Conservation (phyloP, 2,888 invertebrate species). For the Dermolepida albohirtum region DNA sequence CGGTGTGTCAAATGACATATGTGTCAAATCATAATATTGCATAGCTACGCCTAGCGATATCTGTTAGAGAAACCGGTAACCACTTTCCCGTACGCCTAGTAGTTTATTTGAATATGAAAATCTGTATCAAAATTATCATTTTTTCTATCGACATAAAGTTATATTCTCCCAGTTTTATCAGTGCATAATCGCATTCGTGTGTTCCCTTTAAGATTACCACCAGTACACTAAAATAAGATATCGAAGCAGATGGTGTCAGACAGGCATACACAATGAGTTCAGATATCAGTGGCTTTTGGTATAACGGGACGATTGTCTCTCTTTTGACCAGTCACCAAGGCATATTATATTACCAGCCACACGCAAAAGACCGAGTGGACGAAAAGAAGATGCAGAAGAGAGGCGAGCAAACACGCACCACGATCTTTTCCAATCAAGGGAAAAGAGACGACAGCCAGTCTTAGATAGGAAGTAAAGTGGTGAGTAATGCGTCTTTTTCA, state of each 20-base stretch:
- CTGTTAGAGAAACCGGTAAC: too few relatives aligned
- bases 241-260: constrained; percentile 45
- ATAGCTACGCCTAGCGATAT: too few relatives aligned
- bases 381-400: not conserved
- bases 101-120: too few relatives aligned
- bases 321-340: constrained; percentile 50
- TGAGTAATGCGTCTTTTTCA: constrained; percentile 56
- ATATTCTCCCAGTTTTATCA: too few relatives aligned
- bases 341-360: constrained; percentile 6
- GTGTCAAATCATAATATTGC: too few relatives aligned
- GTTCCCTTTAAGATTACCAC: too few relatives aligned
- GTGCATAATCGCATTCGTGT: too few relatives aligned
- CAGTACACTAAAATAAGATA: too few relatives aligned
- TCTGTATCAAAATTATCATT: too few relatives aligned
- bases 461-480: constrained; percentile 15
- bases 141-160: too few relatives aligned
- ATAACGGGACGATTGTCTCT: constrained; percentile 52
- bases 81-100: too few relatives aligned
- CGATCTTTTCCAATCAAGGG: constrained; percentile 47
- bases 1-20: too few relatives aligned
- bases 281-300: constrained; percentile 50
- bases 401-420: constrained; percentile 44
- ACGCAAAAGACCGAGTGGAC: constrained; percentile 33
- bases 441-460: constrained; percentile 44
- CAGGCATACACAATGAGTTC: constrained; percentile 46